These are phyloP conservation scores for Lucinisca nassula DNA, from an alignment of 2,888 invertebrate species.

Conservation along the genomic window DNA sequence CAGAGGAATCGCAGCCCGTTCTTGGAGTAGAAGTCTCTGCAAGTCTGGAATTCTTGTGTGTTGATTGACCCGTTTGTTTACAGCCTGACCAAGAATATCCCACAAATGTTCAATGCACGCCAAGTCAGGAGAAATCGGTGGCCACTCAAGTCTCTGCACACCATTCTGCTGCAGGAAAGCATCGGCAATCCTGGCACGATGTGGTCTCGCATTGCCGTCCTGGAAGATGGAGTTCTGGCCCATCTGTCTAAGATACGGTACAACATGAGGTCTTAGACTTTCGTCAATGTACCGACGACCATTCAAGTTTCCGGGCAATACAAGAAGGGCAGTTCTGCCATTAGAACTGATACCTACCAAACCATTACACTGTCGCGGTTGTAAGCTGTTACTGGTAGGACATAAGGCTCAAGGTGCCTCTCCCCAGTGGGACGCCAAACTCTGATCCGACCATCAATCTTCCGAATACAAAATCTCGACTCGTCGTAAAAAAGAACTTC, in stretches of 20 bases:
- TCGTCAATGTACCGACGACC: background rate
- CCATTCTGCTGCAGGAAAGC: background rate
- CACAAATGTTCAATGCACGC: background rate
- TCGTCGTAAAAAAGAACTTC: no score
- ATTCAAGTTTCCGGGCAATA: background rate
- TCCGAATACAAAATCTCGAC: constrained; percentile 13
- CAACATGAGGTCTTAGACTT: background rate
- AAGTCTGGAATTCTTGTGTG: background rate
- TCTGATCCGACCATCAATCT: constrained; percentile 9
- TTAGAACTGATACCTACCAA: background rate
- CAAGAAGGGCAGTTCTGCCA: no score
- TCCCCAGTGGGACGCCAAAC: constrained; percentile 14
- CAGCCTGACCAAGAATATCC: background rate
- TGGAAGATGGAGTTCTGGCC: background rate
- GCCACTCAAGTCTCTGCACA: background rate
- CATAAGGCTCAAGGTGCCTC: constrained; percentile 10
- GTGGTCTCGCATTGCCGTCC: constrained; percentile 4
- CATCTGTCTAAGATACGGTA: background rate
- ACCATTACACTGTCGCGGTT: background rate
- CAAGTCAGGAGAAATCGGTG: background rate
- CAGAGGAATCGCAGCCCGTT: background rate
- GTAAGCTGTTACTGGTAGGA: background rate
- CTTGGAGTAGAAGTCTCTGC: background rate
- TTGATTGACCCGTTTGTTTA: background rate
- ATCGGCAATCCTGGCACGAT: background rate